Evolutionary conservation across 2,113 vertebrate species (phyloP), one percentile per base, ranked within the genome.

Genomic region (Pachypanchax playfairii): DNA sequence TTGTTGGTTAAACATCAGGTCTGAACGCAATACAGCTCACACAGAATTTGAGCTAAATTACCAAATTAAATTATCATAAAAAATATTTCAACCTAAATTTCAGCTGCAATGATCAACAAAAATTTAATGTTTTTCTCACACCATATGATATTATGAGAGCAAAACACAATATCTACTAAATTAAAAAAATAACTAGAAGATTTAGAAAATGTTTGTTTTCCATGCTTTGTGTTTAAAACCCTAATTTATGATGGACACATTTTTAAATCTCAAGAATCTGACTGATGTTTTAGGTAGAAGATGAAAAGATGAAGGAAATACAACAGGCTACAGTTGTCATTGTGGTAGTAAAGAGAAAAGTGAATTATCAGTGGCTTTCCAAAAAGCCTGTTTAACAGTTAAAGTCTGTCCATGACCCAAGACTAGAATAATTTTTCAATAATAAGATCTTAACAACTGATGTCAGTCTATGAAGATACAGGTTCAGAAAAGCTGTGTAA

Each of bases 301-400:
- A 33, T 10, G 31, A 33, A 18, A 18, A 18, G 8, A 42, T 7
- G 7, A 43, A 43, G 22, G 24, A 3, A 12, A 25, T 15, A 5
- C 5, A 47, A 24, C 44, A 47, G 44, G 10, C 4, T 3, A 1
- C 14, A 46, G 36, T 35, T 20, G 26, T 69, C n/a, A 29, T 26
- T 26, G n/a, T 50, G 11, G 25, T 14, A 50, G 21, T 20, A 43
- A 20, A 22, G 22, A 44, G 28, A 52, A 18, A 47, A 17, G 26
- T 49, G 4, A 15, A 66, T 73, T 31, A 57, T 53, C 17, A 36
- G 41, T 15, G 38, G 38, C 21, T 41, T 79, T 82, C 49, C 74
- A 56, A 72, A 46, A 51, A 28, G n/a, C 36, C 42, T 14, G 5
- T 39, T 35, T 20, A 62, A 25, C 21, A 73, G 60, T 52, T 66